Evolutionary conservation across 2,113 vertebrate species (phyloP).

Genomic region (Peucedramus taeniatus): DNA sequence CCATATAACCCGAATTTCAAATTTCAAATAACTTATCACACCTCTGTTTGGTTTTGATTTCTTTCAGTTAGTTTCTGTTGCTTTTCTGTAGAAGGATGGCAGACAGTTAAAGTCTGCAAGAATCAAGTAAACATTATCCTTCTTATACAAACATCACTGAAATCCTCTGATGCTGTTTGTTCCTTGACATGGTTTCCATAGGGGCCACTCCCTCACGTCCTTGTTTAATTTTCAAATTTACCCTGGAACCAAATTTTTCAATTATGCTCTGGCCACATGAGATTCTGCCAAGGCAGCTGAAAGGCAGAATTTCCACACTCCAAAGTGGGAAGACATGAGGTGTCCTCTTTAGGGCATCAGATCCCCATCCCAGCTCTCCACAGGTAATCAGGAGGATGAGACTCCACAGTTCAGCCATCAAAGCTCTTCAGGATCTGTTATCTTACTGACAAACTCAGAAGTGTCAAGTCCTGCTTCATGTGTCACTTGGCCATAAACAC

Average conservation of each 20-base stretch:
- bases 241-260: constrained; percentile 38
- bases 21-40: not conserved
- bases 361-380: not conserved
- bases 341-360: not conserved
- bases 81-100: not conserved
- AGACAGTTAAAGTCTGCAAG: not conserved
- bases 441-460: not conserved
- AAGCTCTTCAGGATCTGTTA: constrained; percentile 3
- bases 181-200: not conserved
- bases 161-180: constrained; percentile 38
- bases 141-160: constrained; percentile 41
- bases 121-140: constrained; percentile 40
- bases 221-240: constrained; percentile 52
- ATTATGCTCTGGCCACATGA: not conserved
- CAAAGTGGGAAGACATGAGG: not conserved
- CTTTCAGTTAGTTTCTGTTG: constrained; percentile 21
- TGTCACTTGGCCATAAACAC: not conserved
- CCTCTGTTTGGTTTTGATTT: not conserved
- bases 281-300: not conserved
- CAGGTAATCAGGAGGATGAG: not conserved
- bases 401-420: not conserved
- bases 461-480: not conserved
- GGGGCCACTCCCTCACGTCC: constrained; percentile 14
- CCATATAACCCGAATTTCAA: not conserved
- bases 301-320: not conserved